Evolutionary conservation across 2,113 vertebrate species (phyloP).

Genomic region (Cyprinodon tularosa): DNA sequence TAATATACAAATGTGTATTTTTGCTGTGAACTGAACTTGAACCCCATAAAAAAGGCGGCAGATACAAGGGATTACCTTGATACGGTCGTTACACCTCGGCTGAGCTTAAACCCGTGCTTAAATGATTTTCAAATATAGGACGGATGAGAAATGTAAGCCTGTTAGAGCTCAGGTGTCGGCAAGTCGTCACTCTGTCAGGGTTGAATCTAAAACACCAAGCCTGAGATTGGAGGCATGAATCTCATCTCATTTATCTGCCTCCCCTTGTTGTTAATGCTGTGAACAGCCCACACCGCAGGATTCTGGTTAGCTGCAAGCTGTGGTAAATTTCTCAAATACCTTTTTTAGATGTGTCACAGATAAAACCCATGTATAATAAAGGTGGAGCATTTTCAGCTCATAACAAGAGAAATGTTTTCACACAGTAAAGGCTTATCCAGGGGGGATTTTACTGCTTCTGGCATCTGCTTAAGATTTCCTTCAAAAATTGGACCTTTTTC

Average conservation of each 20-base stretch:
- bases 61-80: background rate
- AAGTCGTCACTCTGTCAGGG: slow-evolving; percentile 31
- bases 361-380: slow-evolving; percentile 65
- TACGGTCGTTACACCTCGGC: slow-evolving; percentile 13
- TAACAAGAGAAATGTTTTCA: slow-evolving; percentile 61
- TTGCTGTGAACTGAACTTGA: slow-evolving; percentile 1
- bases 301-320: slow-evolving; percentile 14
- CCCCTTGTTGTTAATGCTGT: slow-evolving; percentile 38
- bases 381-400: slow-evolving; percentile 54
- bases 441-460: slow-evolving; percentile 54
- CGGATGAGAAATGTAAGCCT: slow-evolving; percentile 29
- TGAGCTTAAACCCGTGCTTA: slow-evolving; percentile 13
- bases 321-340: slow-evolving; percentile 45
- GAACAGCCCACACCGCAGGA: slow-evolving; percentile 32
- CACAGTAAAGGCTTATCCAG: slow-evolving; percentile 51
- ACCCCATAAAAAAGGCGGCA: background rate
- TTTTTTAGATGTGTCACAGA: slow-evolving; percentile 59
- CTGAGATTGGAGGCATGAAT: slow-evolving; percentile 17
- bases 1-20: background rate
- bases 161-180: slow-evolving; percentile 20
- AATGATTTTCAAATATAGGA: slow-evolving; percentile 8
- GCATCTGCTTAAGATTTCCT: slow-evolving; percentile 62
- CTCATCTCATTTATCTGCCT: slow-evolving; percentile 34
- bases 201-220: slow-evolving; percentile 30
- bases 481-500: slow-evolving; percentile 64